These are phyloP conservation scores for Lemur catta DNA, from an alignment of 2,797 vertebrate species.

Conservation along the genomic window DNA sequence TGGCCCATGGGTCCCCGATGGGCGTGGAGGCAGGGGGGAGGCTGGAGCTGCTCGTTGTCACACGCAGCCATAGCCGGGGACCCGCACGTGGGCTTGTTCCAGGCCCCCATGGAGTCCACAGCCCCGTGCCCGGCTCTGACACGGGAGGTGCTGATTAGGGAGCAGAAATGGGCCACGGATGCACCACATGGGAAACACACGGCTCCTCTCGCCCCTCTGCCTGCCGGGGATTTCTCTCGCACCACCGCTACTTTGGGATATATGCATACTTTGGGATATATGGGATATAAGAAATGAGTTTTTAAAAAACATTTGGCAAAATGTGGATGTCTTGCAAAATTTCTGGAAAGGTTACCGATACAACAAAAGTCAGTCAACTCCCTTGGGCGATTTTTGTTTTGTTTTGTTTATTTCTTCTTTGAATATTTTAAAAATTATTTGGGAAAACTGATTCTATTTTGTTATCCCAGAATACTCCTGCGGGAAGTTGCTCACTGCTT, in stretches of 20 bases:
- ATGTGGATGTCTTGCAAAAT: not conserved
- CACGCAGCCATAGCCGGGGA: rapidly evolving
- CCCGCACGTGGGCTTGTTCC: too few relatives aligned
- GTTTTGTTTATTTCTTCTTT: not conserved
- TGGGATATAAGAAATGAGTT: not conserved
- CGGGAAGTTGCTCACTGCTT: rapidly evolving
- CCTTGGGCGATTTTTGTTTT: not conserved
- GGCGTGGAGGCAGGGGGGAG: rapidly evolving
- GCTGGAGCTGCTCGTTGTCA: rapidly evolving
- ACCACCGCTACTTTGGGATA: not conserved
- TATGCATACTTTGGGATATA: not conserved
- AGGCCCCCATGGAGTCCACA: rapidly evolving
- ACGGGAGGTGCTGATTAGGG: not conserved
- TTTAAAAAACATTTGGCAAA: not conserved
- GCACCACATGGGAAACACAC: rapidly evolving
- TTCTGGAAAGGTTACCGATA: not conserved
- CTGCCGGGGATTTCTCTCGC: rapidly evolving
- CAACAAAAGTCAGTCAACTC: not conserved
- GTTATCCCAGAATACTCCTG: not conserved
- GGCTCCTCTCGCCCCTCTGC: rapidly evolving
- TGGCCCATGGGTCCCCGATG: rapidly evolving
- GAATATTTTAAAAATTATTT: not conserved
- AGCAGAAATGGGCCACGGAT: rapidly evolving
- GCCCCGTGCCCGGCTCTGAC: not conserved
- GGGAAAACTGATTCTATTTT: not conserved